Evolutionary conservation across 2,797 vertebrate species (phyloP), one percentile per base, ranked within the genome.

Genomic region (Falco naumanni): DNA sequence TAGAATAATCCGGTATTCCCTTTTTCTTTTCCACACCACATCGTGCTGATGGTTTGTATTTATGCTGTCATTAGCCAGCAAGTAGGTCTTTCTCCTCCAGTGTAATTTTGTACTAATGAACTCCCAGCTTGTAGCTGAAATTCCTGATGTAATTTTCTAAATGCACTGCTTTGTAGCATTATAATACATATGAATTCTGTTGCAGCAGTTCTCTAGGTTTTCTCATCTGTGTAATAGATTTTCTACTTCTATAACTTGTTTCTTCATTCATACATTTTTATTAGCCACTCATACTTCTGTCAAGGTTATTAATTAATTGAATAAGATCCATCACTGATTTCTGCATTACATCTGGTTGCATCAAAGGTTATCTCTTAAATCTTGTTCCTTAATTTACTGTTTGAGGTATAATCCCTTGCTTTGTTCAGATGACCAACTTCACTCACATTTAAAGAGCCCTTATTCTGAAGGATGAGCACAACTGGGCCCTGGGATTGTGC

Each of bases 251-350:
- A 18, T 31, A 16, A 59, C 57, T 87, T 57, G 7, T 63, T 89
- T 71, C 53, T 87, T 61, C 60, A 77, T 83, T 89, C 82, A 65
- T 69, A 63, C 15, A 13, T 79, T 95, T 95, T 95, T 95, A 92
- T 79, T 96, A 90, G 54, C 83, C 74, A 76, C 63, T 90, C 72
- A 11, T n/a, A 43, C 71, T 91, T 93, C 71, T 89, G 41, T 63
- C 53, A 71, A 75, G 53, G 33, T 85, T 89, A 75, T 80, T 95
- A 89, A 92, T 96, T 82, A 61, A 91, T 39, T 72, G 41, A 84
- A 71, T 69, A 76, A 84, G 34, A 26, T 76, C 54, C 33, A 61
- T 76, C 54, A 63, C 22, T 68, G 53, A 29, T 57, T 91, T 59
- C 69, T 75, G 57, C 1, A 45, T 45, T 19, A 45, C 45, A 45